Percentiles rank a stretch among this genome's conserved stretches.
Evolutionary conservation across 2,113 vertebrate genomes (phyloP).

Genomic region (Nansenia antarctica): DNA sequence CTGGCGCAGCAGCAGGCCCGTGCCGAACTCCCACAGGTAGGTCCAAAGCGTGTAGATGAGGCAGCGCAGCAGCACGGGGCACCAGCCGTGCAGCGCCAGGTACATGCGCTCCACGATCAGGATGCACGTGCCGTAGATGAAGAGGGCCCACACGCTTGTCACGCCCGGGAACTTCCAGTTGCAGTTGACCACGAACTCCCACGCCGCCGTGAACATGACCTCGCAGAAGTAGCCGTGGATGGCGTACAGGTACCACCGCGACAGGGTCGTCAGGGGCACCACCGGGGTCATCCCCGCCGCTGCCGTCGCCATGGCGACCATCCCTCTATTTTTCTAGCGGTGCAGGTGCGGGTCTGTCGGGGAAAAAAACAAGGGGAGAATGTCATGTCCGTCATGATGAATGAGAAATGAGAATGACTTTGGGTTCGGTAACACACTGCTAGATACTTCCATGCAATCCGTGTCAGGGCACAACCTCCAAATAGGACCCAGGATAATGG

Average conservation of each 20-base stretch:
- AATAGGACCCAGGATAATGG: too few relatives aligned
- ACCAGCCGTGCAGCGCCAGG: slow-evolving; percentile 83
- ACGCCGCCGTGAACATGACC: slow-evolving; percentile 98
- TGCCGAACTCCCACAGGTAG: slow-evolving; percentile 96
- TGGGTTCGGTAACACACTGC: not conserved
- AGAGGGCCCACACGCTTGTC: slow-evolving; percentile 97
- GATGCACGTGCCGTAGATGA: slow-evolving; percentile 98
- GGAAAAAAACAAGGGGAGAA: too few relatives aligned
- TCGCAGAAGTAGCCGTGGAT: slow-evolving; percentile 99
- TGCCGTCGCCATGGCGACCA: slow-evolving; percentile 34
- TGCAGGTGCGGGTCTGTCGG: too few relatives aligned
- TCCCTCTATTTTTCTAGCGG: too few relatives aligned
- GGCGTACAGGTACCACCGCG: slow-evolving; percentile 97
- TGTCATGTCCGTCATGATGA: too few relatives aligned
- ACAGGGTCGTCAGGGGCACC: slow-evolving; percentile 89
- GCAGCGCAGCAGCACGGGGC: slow-evolving; percentile 88
- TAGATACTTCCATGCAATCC: too few relatives aligned
- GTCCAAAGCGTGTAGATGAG: slow-evolving; percentile 97
- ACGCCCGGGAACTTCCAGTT: slow-evolving; percentile 99
- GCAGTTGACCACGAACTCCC: slow-evolving; percentile 94
- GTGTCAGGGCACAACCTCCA: too few relatives aligned
- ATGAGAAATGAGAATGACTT: too few relatives aligned
- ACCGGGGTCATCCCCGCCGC: slow-evolving; percentile 78
- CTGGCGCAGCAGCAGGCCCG: slow-evolving; percentile 90
- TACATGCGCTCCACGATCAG: slow-evolving; percentile 97